Percentiles rank a stretch among this genome's conserved stretches.
Evolutionary conservation across 2,888 invertebrate species (phyloP).

Genomic region (Dicranocentrus wangi): DNA sequence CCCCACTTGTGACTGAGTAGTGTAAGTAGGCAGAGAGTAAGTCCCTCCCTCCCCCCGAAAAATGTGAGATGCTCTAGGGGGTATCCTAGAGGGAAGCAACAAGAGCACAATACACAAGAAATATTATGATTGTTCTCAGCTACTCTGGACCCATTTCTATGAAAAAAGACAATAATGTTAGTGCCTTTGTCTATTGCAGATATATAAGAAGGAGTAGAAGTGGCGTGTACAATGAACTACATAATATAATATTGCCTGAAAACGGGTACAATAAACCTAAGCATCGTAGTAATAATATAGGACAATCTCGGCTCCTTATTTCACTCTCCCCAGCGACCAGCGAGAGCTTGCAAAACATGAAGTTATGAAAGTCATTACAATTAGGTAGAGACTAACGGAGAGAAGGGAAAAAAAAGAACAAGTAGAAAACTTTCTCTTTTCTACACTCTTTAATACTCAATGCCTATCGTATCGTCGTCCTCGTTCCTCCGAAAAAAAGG

Average conservation of each 20-base stretch:
- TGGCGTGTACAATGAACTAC: too few species aligned
- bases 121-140: conserved; percentile 4
- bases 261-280: conserved; percentile 53
- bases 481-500: too few species aligned
- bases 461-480: too few species aligned
- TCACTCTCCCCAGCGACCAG: conserved; percentile 32
- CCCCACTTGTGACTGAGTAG: too few species aligned
- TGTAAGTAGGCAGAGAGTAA: too few species aligned
- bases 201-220: background rate
- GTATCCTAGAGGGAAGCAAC: background rate
- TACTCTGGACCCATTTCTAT: background rate
- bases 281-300: conserved; percentile 52
- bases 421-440: too few species aligned
- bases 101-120: conserved; percentile 5
- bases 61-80: conserved; percentile 13
- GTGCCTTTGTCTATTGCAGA: too few species aligned
- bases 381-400: conserved; percentile 21
- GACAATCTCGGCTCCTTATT: conserved; percentile 49
- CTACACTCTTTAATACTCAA: too few species aligned
- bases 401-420: conserved; percentile 11
- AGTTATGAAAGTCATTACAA: conserved; percentile 32
- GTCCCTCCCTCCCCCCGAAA: too few species aligned
- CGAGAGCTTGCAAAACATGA: background rate
- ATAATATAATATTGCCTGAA: too few species aligned
- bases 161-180: background rate